phyloP scores from a whole-genome alignment of 2,888 invertebrate species.

The Cataglyphis albicans region DNA sequence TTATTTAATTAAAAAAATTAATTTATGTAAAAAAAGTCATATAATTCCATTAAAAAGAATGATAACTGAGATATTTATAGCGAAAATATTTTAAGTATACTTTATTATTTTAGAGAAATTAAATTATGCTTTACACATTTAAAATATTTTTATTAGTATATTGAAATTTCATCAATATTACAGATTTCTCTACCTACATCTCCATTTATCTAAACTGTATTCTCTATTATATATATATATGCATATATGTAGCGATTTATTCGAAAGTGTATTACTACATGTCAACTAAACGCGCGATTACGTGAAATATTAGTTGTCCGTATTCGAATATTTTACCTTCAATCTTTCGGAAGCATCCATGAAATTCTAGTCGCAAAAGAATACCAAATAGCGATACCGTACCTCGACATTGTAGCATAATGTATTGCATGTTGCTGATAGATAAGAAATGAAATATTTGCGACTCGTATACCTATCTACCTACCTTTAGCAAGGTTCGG shows the following conservation, averaged over 20 bases:
- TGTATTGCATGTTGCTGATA: slow-evolving; percentile 64
- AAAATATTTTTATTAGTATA: neutral
- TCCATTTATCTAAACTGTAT: neutral
- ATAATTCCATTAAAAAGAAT: neutral
- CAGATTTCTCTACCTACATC: neutral
- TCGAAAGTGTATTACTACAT: neutral
- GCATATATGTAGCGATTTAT: neutral
- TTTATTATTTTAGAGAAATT: neutral
- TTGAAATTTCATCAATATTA: neutral
- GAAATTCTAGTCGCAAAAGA: slow-evolving; percentile 53
- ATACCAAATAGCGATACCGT: slow-evolving; percentile 50
- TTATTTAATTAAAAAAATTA: neutral
- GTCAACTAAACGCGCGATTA: neutral
- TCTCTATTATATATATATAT: neutral
- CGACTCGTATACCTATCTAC: slow-evolving; percentile 24
- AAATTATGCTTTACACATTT: neutral
- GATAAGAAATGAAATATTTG: slow-evolving; percentile 71
- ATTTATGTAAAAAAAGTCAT: neutral
- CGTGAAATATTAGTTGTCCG: neutral
- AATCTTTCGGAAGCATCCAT: neutral
- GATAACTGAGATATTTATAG: neutral
- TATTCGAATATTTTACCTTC: neutral
- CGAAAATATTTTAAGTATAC: neutral
- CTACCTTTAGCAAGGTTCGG: slow-evolving; percentile 34
- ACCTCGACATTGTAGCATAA: slow-evolving; percentile 29